Percentiles rank a stretch among this genome's conserved stretches.
Conservation (phyloP, 35 echinoderm and acorn worm species). For the Anneissia japonica region DNA sequence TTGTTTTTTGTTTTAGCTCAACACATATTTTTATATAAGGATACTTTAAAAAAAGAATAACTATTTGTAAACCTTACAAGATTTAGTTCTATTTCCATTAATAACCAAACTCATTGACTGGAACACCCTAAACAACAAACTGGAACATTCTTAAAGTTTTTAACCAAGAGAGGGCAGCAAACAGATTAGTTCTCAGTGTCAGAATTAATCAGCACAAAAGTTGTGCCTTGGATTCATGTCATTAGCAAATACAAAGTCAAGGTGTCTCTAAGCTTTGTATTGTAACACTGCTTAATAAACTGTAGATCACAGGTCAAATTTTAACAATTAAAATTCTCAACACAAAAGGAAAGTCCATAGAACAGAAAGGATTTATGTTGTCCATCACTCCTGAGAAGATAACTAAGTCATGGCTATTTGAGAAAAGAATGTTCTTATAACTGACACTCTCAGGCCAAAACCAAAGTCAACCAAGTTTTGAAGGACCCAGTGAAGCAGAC, state of each 20-base stretch:
- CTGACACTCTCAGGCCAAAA: too few species aligned
- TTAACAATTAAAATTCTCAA: neutral
- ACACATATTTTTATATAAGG: too few species aligned
- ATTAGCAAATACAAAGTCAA: neutral
- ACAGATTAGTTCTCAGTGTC: neutral
- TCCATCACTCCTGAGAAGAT: neutral
- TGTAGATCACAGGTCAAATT: neutral
- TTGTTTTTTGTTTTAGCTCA: too few species aligned
- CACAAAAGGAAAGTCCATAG: neutral
- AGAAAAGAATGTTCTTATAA: too few species aligned
- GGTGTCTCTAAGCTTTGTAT: neutral
- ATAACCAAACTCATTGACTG: too few species aligned
- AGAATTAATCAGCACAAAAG: neutral
- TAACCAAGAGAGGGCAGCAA: neutral
- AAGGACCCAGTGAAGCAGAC: too few species aligned
- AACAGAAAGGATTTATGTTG: neutral
- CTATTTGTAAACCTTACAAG: too few species aligned
- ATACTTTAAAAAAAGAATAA: too few species aligned
- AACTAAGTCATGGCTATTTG: neutral
- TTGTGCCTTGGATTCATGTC: too few species aligned
- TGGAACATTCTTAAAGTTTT: too few species aligned
- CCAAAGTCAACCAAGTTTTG: neutral
- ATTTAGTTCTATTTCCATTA: too few species aligned
- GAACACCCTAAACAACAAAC: too few species aligned
- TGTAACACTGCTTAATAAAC: neutral